These are phyloP conservation scores for Sympetrum striolatum DNA, from an alignment of 2,888 invertebrate genomes.

Conservation along the genomic window DNA sequence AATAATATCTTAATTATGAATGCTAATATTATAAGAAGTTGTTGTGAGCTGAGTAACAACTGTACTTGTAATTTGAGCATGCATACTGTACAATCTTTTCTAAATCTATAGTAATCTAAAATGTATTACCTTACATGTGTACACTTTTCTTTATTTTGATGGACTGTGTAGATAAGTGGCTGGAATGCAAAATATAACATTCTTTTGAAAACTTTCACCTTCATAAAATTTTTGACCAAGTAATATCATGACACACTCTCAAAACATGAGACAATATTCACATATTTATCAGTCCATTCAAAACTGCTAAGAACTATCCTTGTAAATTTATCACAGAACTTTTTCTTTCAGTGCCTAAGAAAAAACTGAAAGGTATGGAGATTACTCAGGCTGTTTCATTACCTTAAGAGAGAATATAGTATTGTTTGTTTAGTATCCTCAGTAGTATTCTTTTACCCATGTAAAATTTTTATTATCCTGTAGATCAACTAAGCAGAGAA, in stretches of 20 bases:
- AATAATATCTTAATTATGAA: slow-evolving; percentile 14
- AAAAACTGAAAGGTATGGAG: slow-evolving; percentile 70
- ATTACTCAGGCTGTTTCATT: slow-evolving; percentile 45
- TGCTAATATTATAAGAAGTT: background rate
- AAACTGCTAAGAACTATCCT: slow-evolving; percentile 40
- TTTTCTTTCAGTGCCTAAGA: slow-evolving; percentile 83
- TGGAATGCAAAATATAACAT: slow-evolving; percentile 32
- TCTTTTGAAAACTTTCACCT: slow-evolving; percentile 30
- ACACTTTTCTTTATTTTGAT: slow-evolving; percentile 36
- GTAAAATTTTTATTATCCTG: slow-evolving; percentile 36
- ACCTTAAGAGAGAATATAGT: slow-evolving; percentile 33
- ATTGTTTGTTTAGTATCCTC: slow-evolving; percentile 42
- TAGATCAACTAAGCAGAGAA: slow-evolving; percentile 38
- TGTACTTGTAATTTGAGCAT: slow-evolving; percentile 40
- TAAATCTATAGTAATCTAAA: slow-evolving; percentile 35
- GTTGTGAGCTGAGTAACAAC: slow-evolving; percentile 24
- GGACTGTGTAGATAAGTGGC: slow-evolving; percentile 41
- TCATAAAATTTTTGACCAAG: background rate
- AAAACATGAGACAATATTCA: slow-evolving; percentile 24
- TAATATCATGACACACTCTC: slow-evolving; percentile 28
- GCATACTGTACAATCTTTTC: slow-evolving; percentile 31
- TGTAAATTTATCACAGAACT: slow-evolving; percentile 48
- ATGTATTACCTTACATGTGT: slow-evolving; percentile 28
- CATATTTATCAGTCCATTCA: slow-evolving; percentile 38
- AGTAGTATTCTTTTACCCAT: slow-evolving; percentile 30